Base-by-base conservation (phyloP, 2,888 invertebrate species). In the Clostera curtula region DNA sequence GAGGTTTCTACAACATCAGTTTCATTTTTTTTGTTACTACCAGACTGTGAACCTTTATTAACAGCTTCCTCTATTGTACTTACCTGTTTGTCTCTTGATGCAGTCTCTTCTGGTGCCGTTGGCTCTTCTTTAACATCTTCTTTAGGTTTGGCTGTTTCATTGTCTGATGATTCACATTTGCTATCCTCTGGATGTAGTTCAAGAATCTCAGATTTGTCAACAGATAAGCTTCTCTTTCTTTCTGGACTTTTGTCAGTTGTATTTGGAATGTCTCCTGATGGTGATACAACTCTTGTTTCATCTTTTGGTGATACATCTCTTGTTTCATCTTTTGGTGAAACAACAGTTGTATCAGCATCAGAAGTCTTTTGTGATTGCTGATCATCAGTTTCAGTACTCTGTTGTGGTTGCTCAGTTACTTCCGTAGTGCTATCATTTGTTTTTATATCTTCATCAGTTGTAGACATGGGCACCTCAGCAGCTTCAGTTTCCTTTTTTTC, bases 1-100 rank as follows among this genome's bases (percentile, higher is more conserved):
- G 47, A 43, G 50, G 44, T 63, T 47, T 70, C 76, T 77, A 76
- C 70, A 74, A 77, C 71, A 74, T 71, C 70, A 68, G 56, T 64
- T 65, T 69, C 54, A 56, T 42, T 40, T 19, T 30, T 53, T 25
- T 61, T 54, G 54, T 49, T 54, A 42, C 47, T 49, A 50, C 49
- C 42, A 49, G 61, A 56, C 32, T 56, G 56, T 41, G 53, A 45
- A 53, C 63, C 66, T 41, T 69, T 67, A 58, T 36, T 49, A 29
- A 57, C 57, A 54, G 40, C 55, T 53, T 62, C 71, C 59, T 67
- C 69, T 60, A 39, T 62, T 52, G 56, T 77, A 80, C 80, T 83
- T 82, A 82, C 82, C 80, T 80, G 45, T 36, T 33, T 24, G 14
- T 41, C 43, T 43, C 45, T 32, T 39, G 52, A 36, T 53, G 45